Percentiles rank a stretch among this genome's conserved stretches.
phyloP scores from a whole-genome alignment of 2,797 vertebrate species.

The Aeoliscus strigatus region DNA sequence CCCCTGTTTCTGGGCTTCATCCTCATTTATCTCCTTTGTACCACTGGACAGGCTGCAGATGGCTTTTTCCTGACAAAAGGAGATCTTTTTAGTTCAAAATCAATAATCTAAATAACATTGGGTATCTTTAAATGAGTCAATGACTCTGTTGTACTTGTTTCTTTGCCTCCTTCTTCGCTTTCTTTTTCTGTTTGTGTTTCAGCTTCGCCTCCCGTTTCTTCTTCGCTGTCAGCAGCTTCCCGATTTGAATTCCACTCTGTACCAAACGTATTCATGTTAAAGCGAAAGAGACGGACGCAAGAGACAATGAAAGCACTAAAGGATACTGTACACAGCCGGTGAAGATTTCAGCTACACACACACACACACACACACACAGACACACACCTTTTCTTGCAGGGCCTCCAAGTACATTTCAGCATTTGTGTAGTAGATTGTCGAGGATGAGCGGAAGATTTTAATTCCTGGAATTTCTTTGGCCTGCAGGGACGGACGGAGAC shows the following conservation, averaged over 20 bases:
- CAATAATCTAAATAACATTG: too few species aligned
- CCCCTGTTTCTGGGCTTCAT: slow-evolving; percentile 4
- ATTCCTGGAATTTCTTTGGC: slow-evolving; percentile 77
- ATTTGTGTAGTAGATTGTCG: slow-evolving; percentile 87
- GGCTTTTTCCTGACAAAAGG: slow-evolving; percentile 15
- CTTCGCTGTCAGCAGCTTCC: slow-evolving; percentile 78
- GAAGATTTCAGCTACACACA: slow-evolving; percentile 12
- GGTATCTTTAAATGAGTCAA: neutral
- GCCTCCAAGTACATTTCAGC: slow-evolving; percentile 84
- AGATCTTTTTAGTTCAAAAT: neutral
- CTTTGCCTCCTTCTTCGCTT: slow-evolving; percentile 64
- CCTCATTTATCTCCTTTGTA: slow-evolving; percentile 8
- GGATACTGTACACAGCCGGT: slow-evolving; percentile 7
- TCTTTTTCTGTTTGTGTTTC: slow-evolving; percentile 65
- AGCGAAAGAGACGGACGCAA: slow-evolving; percentile 16
- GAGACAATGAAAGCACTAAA: slow-evolving; percentile 35
- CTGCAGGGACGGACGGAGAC: slow-evolving; percentile 52
- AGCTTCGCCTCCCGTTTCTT: slow-evolving; percentile 74
- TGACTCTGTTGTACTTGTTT: slow-evolving; percentile 49
- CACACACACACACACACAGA: neutral
- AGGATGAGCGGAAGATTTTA: slow-evolving; percentile 88
- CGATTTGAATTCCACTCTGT: slow-evolving; percentile 82
- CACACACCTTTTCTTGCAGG: slow-evolving; percentile 82
- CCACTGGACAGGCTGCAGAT: slow-evolving; percentile 3
- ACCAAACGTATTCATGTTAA: slow-evolving; percentile 12